Evolutionary conservation across 2,888 invertebrate species (phyloP).

Genomic region (Toxonevra muliebris): DNA sequence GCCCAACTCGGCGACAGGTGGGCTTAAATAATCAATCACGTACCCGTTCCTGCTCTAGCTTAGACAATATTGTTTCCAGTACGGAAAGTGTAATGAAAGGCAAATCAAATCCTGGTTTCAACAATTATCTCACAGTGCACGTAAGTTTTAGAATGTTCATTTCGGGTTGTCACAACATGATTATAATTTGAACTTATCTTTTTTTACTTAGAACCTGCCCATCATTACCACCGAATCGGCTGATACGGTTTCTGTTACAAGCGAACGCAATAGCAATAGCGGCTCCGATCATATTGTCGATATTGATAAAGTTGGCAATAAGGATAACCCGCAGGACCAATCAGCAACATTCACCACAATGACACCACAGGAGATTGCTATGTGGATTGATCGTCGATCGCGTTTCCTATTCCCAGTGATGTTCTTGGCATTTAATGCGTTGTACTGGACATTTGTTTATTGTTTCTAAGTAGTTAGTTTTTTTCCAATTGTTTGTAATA

Average conservation of each 20-base stretch:
- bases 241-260: slow-evolving; percentile 53
- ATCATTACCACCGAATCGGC: slow-evolving; percentile 58
- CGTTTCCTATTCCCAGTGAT: slow-evolving; percentile 55
- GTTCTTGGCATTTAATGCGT: slow-evolving; percentile 56
- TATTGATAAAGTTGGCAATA: slow-evolving; percentile 45
- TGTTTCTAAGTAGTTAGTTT: slow-evolving; percentile 43
- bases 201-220: slow-evolving; percentile 49
- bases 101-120: slow-evolving; percentile 65
- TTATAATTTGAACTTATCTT: slow-evolving; percentile 8
- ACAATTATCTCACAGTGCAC: slow-evolving; percentile 61
- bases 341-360: slow-evolving; percentile 58
- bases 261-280: slow-evolving; percentile 45
- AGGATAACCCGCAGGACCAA: slow-evolving; percentile 42
- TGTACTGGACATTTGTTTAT: slow-evolving; percentile 61
- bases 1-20: slow-evolving; percentile 53
- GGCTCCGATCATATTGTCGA: slow-evolving; percentile 52
- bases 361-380: slow-evolving; percentile 61
- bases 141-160: slow-evolving; percentile 42
- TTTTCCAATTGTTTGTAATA: no score
- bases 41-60: slow-evolving; percentile 74
- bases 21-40: slow-evolving; percentile 62
- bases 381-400: slow-evolving; percentile 59
- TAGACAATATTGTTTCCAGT: slow-evolving; percentile 76
- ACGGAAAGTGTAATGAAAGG: slow-evolving; percentile 72
- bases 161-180: no score